Evolutionary conservation across 2,888 invertebrate species (phyloP), one percentile per base, ranked within the genome.

Genomic region (Papilio gigon): DNA sequence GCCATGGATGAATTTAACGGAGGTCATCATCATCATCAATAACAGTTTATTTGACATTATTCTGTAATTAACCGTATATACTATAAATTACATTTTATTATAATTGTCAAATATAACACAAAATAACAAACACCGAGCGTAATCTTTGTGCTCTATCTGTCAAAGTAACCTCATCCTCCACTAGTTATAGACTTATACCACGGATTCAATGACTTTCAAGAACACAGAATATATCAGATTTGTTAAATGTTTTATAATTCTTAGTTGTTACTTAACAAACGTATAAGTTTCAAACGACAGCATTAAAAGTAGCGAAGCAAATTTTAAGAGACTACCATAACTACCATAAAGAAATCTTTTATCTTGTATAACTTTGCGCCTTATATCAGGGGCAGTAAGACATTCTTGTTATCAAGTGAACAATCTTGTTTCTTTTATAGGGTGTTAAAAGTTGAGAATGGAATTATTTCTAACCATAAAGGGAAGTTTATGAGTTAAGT

Each of bases 391-490:
- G 37, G 35, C n/a, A 27, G 35, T 59, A 37, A 60, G 35, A 47
- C 47, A 22, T 25, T 47, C 64, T 64, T 50, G 64, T 68, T 40
- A 68, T 64, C 63, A 58, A 42, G 11, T 58, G 67, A 35, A 40
- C 63, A 30, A 64, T 68, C 63, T 58, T 27, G 59, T 58, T 56
- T 59, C 68, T 63, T 68, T 68, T 68, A 64, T 68, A 37, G 58
- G 58, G 58, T 68, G 59, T 64, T 68, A 64, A 68, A 68, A 50
- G 40, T 50, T 61, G 9, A 53, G 37, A 37, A 53, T 27, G 50
- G 60, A 53, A 40, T 67, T 60, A 66, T 61, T 67, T n/a, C 40
- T 30, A 14, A 3, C 67, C 65, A 66, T 66, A 59, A 66, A 66
- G 53, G 11, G 60, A 66, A 60, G 60, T 67, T 67, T 61, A 60